Base-by-base conservation (phyloP, 2,888 invertebrate species). In the Tachina grossa region DNA sequence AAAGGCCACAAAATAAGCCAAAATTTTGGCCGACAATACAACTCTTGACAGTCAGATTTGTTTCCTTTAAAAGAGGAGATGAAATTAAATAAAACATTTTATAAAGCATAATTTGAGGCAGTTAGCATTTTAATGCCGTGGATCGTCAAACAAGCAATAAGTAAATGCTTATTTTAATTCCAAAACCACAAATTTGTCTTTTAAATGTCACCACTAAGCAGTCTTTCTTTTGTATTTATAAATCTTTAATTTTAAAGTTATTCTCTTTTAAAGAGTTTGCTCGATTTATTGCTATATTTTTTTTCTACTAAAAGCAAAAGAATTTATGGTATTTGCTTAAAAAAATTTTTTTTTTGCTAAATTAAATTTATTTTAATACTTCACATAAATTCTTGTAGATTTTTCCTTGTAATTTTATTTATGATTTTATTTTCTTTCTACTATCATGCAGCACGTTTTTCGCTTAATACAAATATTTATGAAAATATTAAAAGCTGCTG, bases 71-170 rank as follows among this genome's bases (percentile, higher is more conserved):
- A n/a, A 61, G 13, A 39, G 13, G 9, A 55, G 39, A 13, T 19
- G 13, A 49, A 53, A 69, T 69, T 19, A 71, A 61, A 49, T 47
- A 3, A 8, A 59, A 13, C n/a, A 59, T 31, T 66, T 13, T 49
- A 19, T 43, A 77, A 31, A 31, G 77, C 59, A 49, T 51, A 59
- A 49, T 68, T 77, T 76, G 39, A 0, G 65, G 3, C 16, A 31
- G 14, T 59, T 41, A n/a, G 10, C n/a, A 1, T 31, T 57, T 31
- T 14, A 57, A 31, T 31, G 31, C 31, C 8, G 9, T 11, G 16
- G 4, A 6, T 13, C n/a, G 8, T 13, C n/a, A 49, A 13, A 4
- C 14, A 49, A n/a, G 9, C n/a, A 49, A 5, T 16, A 5, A 3
- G 9, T 10, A 22, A 22, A 11, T 11, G 5, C 55, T 9, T 13